Evolutionary conservation across 2,113 vertebrate genomes (phyloP).

Genomic region (Gorilla gorilla): DNA sequence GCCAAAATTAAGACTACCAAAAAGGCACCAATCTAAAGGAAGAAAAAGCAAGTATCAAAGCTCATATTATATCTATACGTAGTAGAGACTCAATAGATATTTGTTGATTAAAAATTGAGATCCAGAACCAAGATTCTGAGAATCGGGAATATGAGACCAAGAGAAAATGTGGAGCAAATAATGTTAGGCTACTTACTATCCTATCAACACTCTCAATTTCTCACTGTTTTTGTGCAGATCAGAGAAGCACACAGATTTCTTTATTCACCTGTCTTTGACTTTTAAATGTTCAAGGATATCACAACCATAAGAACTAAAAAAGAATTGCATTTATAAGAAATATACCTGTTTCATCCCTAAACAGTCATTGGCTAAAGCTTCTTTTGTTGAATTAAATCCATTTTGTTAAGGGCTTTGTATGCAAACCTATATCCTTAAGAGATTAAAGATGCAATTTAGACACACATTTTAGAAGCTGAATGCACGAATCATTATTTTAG

Average conservation of each 20-base stretch:
- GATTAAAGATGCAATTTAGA: slow-evolving; percentile 87
- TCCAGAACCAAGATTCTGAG: neutral
- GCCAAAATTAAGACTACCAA: neutral
- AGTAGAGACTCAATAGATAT: neutral
- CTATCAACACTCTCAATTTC: neutral
- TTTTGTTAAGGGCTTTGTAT: slow-evolving; percentile 80
- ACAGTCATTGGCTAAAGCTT: slow-evolving; percentile 71
- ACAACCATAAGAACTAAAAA: slow-evolving; percentile 53
- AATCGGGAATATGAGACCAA: neutral
- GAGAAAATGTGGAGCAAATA: neutral
- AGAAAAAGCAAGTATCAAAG: neutral
- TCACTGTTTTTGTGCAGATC: neutral
- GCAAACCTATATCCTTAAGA: slow-evolving; percentile 84
- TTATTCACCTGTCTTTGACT: slow-evolving; percentile 46
- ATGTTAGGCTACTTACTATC: neutral
- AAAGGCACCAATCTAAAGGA: neutral
- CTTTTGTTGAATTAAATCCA: slow-evolving; percentile 78
- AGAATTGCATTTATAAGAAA: slow-evolving; percentile 60
- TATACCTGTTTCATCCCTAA: slow-evolving; percentile 76
- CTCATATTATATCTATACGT: neutral
- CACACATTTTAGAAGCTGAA: slow-evolving; percentile 84
- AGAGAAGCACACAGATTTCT: neutral
- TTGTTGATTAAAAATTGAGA: neutral
- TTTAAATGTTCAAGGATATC: slow-evolving; percentile 34
- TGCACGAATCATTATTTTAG: slow-evolving; percentile 85